Evolutionary conservation across 2,113 vertebrate species (phyloP), one percentile per base, ranked within the genome.

Genomic region (Cathartes aura): DNA sequence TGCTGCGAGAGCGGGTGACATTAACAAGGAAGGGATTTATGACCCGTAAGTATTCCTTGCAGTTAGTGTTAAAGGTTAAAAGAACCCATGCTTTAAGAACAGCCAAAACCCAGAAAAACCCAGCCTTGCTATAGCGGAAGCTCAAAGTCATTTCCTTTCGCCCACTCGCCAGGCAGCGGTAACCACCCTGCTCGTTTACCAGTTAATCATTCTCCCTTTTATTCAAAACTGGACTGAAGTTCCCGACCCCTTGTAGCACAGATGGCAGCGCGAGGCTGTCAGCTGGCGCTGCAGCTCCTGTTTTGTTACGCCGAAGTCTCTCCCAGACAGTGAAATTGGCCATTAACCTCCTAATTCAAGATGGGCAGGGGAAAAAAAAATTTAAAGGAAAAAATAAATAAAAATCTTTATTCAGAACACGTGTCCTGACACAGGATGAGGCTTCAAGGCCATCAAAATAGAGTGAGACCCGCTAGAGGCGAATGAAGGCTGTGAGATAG

Each of bases 11-110:
- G 67, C 3, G 8, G 71, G 68, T 32, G 40, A 15, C 52, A 3
- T 18, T 8, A 26, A 12, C 15, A n/a, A 26, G 55, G 74, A 18
- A 8, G 27, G 24, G 53, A 66, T 82, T 96, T 60, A 47, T 7
- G 26, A 52, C 40, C 64, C 20, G 0, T 6, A 1, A 62, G 8
- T 0, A 14, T 17, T 38, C 30, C 0, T 5, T 13, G 48, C 29
- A 19, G 20, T 55, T 34, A 8, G 19, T n/a, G 36, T 36, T 40
- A 45, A 78, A 71, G 26, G n/a, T 50, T 12, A 3, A 24, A 34
- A 60, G 71, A 43, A 20, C 1, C 26, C 23, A 7, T 2, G 64
- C 38, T 84, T 73, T 12, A 47, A 48, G 32, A 53, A 3, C 32
- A 68, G 48, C n/a, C 55, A 85, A 43, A 68, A 2, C 15, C 58